A percentile compares a stretch with the other conserved stretches of the same genome.
Evolutionary conservation across 2,888 invertebrate species (phyloP).

Genomic region (Pachycephus smyrnensis): DNA sequence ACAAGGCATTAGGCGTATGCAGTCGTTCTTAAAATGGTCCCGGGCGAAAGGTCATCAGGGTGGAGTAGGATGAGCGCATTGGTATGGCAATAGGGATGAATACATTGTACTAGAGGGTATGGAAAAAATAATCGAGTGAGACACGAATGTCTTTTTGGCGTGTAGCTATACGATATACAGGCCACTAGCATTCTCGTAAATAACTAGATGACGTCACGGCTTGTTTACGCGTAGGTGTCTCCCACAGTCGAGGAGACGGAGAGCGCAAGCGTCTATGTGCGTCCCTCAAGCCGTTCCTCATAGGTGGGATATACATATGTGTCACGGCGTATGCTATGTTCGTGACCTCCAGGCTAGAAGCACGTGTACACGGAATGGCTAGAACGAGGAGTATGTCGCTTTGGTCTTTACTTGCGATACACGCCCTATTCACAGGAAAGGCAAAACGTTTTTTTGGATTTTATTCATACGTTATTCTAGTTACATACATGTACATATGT

Average conservation of each 20-base stretch:
- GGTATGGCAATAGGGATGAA: no score
- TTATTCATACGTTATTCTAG: neutral
- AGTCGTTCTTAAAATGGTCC: neutral
- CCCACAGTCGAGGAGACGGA: neutral
- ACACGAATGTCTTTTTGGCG: neutral
- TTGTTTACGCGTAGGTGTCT: slow-evolving; percentile 31
- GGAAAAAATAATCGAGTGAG: neutral
- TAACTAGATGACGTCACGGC: slow-evolving; percentile 34
- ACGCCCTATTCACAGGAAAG: neutral
- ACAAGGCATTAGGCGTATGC: neutral
- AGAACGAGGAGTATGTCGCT: slow-evolving; percentile 7
- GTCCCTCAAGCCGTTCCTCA: neutral
- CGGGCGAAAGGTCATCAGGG: neutral
- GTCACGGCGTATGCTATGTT: slow-evolving; percentile 15
- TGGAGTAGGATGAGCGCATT: neutral
- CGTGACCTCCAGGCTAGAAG: slow-evolving; percentile 40
- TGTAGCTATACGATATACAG: neutral
- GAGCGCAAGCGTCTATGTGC: neutral
- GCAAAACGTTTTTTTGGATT: neutral
- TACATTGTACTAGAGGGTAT: no score
- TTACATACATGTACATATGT: neutral
- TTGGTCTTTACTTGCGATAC: slow-evolving; percentile 2
- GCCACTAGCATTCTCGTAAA: slow-evolving; percentile 28
- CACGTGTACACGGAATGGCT: slow-evolving; percentile 42
- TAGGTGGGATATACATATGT: slow-evolving; percentile 5